Base-by-base conservation (phyloP, 2,797 vertebrate genomes). In the Acanthornis magna region DNA sequence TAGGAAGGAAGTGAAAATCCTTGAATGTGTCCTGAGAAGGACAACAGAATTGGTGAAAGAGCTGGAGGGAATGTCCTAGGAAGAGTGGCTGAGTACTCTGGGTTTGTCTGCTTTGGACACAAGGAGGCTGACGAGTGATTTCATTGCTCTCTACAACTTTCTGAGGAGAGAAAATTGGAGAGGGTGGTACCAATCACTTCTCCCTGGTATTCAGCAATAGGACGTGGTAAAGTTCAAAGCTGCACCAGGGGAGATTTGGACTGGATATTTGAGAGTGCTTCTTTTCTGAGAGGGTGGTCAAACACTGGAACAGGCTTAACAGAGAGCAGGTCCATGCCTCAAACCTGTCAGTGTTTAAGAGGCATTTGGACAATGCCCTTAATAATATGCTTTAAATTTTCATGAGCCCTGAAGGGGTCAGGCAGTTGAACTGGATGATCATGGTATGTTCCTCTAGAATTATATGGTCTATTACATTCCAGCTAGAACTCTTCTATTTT, bases 361-460 rank as follows among this genome's bases (percentile, higher is more conserved):
- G 27, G 9, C 15, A 40, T 68, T 75, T 68, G 54, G 34, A 27
- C 54, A 88, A 76, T 34, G 36, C 1, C 32, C 8, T 83, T 68
- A 79, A 43, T 3, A 68, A 12, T 10, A 21, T 17, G 9, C 8
- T 53, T 55, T 43, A 25, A 30, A 11, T 63, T 75, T 66, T 65
- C 10, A 4, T 8, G 13, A 55, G 6, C 9, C 21, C 14, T 67
- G 21, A 25, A 58, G 1, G 23, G 13, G 5, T 58, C 38, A 61
- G 26, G 18, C 5, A 47, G 20, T 55, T 76, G 50, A 32, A 87
- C 30, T 63, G 58, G 16, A 17, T 60, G 16, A 45, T 50, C 5
- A 1, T 10, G 45, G 15, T 26, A n/a, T 0, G 0, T 54, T 53
- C 18, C 13, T 55, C 75, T 12, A 16, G 65, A 62, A 18, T 67